Conservation (phyloP, 2,113 vertebrate species). For the Corythornis madagascariensis region DNA sequence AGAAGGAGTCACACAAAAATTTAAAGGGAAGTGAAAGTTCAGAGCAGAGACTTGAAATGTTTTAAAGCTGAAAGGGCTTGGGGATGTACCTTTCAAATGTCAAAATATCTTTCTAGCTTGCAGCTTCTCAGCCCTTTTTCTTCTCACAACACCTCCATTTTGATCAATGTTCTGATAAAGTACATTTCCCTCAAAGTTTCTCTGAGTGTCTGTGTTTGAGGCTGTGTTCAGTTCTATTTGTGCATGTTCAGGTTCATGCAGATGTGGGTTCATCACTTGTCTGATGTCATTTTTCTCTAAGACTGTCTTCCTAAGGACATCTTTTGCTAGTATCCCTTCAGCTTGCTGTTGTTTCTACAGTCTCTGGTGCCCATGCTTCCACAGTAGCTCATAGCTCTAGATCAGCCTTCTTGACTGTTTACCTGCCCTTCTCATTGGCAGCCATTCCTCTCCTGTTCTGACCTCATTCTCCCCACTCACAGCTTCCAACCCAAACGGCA, state of each 20-base stretch:
- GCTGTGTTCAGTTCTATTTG: neutral
- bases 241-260: neutral
- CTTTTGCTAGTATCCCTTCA: neutral
- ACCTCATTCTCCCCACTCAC: neutral
- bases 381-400: neutral
- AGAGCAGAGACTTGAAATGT: neutral
- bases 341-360: neutral
- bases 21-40: neutral
- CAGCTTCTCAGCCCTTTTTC: neutral
- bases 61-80: neutral
- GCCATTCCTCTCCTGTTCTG: neutral
- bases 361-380: neutral
- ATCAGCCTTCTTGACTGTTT: neutral
- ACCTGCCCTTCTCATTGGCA: neutral
- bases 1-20: neutral
- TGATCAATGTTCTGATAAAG: neutral
- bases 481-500: neutral
- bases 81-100: neutral
- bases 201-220: neutral
- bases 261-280: neutral
- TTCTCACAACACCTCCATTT: neutral
- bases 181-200: neutral
- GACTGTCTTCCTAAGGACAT: neutral
- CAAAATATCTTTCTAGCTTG: neutral
- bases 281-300: accelerated